These are phyloP conservation scores for Antennarius maculatus DNA, from an alignment of 2,797 vertebrate genomes.

Conservation along the genomic window DNA sequence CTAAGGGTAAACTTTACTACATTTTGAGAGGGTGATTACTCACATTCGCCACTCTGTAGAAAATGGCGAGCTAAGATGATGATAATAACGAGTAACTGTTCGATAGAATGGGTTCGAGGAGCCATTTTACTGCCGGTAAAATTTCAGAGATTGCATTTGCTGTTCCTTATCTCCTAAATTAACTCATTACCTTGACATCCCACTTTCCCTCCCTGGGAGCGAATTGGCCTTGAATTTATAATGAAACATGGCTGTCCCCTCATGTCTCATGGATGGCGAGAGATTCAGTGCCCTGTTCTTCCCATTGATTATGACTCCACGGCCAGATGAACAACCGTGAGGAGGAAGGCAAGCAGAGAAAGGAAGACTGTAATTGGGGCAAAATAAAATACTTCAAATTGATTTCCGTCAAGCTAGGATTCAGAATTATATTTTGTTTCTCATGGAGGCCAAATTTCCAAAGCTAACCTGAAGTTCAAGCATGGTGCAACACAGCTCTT, in stretches of 20 bases:
- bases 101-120: constrained; percentile 43
- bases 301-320: constrained; percentile 54
- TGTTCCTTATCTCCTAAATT: constrained; percentile 79
- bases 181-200: constrained; percentile 79
- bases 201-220: constrained; percentile 62
- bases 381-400: constrained; percentile 37
- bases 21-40: constrained; percentile 39
- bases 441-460: constrained; percentile 20
- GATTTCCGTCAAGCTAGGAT: constrained; percentile 36
- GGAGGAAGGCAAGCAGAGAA: constrained; percentile 1
- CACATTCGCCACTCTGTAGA: constrained; percentile 59
- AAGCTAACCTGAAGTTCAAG: constrained; percentile 15
- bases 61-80: constrained; percentile 31
- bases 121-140: constrained; percentile 66
- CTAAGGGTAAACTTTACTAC: constrained; percentile 30
- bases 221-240: constrained; percentile 70
- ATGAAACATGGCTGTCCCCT: constrained; percentile 67
- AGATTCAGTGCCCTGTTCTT: constrained; percentile 29
- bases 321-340: constrained; percentile 61
- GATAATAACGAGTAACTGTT: constrained; percentile 41
- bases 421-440: constrained; percentile 7
- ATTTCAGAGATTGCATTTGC: constrained; percentile 72
- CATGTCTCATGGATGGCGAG: constrained; percentile 31
- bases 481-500: not conserved
- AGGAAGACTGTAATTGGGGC: constrained; percentile 18